Evolutionary conservation across 2,888 invertebrate species (phyloP), one percentile per base, ranked within the genome.

Genomic region (Rhingia rostrata): DNA sequence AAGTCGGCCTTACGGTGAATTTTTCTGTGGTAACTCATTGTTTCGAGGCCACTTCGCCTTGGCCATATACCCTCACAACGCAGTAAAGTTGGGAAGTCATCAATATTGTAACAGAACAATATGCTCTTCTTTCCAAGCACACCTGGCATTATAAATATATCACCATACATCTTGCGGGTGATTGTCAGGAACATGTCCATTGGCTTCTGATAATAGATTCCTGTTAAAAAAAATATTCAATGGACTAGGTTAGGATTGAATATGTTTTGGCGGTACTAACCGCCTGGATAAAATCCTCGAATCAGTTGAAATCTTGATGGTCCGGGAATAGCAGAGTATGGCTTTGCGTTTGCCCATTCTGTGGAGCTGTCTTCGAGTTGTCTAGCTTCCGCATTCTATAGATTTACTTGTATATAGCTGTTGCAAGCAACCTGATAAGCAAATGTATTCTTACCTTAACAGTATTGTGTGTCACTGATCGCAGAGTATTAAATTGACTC

Each of bases 81-180:
- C 5, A 7, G 49, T 49, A 22, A 22, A 22, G 47, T 87, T 92
- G 90, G 81, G 91, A 93, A 9, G 91, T 86, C 39, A 91, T 87
- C 0, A 93, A 88, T 3, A 22, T 22, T 22, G 22, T 22, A 22
- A 22, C 22, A 22, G 22, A 22, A 22, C 22, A 22, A 22, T 2
- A 92, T 84, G 75, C 87, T 70, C 4, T 78, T 70, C 54, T 87
- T 75, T 2, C 89, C 88, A 41, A 88, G 86, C 0, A 92, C 56
- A n/a, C 90, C 91, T 30, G 90, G 90, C 4, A 93, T 70, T 33
- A 89, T 87, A 2, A 90, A 88, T 9, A 92, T 88, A 10, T 91
- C 86, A 0, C 92, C 93, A 86, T 90, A 88, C 33, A 87, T 80
- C 6, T 67, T 33, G 4, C 87, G 84, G 0, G 22, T 92, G 30